phyloP scores from a whole-genome alignment of 2,888 invertebrate species.

The Apotomis betuletana region DNA sequence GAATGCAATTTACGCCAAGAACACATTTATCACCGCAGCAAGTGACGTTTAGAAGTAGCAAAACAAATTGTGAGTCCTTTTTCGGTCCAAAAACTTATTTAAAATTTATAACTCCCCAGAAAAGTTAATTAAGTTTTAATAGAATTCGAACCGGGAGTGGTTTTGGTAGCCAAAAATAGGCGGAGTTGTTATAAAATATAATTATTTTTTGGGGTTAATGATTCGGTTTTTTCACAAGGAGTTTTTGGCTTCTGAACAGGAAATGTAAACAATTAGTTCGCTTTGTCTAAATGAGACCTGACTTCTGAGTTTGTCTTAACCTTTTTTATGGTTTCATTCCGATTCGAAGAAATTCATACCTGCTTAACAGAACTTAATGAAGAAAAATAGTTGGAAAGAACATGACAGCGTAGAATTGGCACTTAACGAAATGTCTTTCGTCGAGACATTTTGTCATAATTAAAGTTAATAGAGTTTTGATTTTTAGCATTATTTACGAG shows the following conservation, averaged over 20 bases:
- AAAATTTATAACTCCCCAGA: conserved; percentile 73
- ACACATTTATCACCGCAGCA: conserved; percentile 79
- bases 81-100: conserved; percentile 71
- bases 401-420: conserved; percentile 23
- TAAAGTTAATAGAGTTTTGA: conserved; percentile 21
- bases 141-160: conserved; percentile 81
- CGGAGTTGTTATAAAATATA: conserved; percentile 82
- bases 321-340: conserved; percentile 25
- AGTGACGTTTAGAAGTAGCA: conserved; percentile 82
- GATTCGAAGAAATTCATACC: conserved; percentile 36
- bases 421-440: conserved; percentile 19
- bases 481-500: conserved; percentile 21
- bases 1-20: conserved; percentile 74
- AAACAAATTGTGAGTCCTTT: conserved; percentile 79
- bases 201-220: conserved; percentile 79
- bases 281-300: conserved; percentile 41
- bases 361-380: conserved; percentile 31
- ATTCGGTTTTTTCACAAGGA: conserved; percentile 61
- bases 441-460: conserved; percentile 15
- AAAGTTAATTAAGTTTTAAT: conserved; percentile 84
- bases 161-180: conserved; percentile 83
- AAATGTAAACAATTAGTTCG: conserved; percentile 72
- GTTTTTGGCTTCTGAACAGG: conserved; percentile 64
- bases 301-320: conserved; percentile 41
- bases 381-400: conserved; percentile 22